Evolutionary conservation across 2,888 invertebrate species (phyloP).

Genomic region (Crocallis elinguaria): DNA sequence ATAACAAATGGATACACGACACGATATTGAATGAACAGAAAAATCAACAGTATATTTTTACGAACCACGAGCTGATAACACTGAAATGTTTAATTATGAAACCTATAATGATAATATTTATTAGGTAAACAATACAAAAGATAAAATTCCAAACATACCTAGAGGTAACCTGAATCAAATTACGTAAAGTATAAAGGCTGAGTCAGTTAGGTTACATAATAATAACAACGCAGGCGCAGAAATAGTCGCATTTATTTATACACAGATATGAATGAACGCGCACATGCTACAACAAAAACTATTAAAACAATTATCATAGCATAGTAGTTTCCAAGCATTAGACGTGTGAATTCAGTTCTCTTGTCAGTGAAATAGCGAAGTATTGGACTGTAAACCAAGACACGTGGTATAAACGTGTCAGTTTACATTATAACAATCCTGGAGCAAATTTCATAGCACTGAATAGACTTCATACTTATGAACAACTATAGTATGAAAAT

Average conservation of each 20-base stretch:
- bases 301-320: constrained; percentile 4
- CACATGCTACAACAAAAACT: constrained; percentile 2
- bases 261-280: constrained; percentile 16
- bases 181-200: constrained; percentile 10
- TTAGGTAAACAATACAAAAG: constrained; percentile 14
- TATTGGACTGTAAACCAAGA: no score
- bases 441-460: no score
- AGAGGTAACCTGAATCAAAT: constrained; percentile 18
- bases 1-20: no score
- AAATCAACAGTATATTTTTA: neutral
- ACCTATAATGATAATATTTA: constrained; percentile 18
- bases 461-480: no score
- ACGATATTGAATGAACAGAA: no score
- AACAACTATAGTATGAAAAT: no score
- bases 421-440: no score
- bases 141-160: constrained; percentile 20
- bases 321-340: neutral
- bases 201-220: constrained; percentile 13
- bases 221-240: constrained; percentile 1
- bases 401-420: no score
- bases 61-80: constrained; percentile 1
- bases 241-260: constrained; percentile 6
- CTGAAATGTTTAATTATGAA: constrained; percentile 19
- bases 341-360: neutral
- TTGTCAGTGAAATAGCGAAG: no score